These are phyloP conservation scores for Dolichallabes microphthalmus DNA, from an alignment of 2,113 vertebrate species.

Conservation along the genomic window DNA sequence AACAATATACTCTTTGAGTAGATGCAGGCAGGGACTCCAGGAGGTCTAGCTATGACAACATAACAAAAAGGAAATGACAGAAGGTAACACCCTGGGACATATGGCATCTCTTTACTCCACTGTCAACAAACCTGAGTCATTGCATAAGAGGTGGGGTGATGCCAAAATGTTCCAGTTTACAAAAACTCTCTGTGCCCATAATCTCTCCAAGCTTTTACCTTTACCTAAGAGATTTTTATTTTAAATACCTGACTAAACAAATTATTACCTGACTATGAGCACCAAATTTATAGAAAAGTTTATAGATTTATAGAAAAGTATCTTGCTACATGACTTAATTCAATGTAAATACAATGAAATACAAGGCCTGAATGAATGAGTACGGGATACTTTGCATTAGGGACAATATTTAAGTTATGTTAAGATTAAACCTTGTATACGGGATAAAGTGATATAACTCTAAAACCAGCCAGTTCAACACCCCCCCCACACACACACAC, in stretches of 20 bases:
- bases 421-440: constrained; percentile 3
- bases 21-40: neutral
- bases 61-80: neutral
- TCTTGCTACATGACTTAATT: neutral
- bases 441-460: too few relatives aligned
- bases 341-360: neutral
- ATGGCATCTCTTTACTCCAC: neutral
- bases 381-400: neutral
- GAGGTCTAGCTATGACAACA: neutral
- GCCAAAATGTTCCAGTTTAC: neutral
- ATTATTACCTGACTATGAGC: neutral
- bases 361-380: neutral
- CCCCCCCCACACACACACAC: too few relatives aligned
- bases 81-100: neutral
- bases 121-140: neutral
- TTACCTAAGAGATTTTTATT: neutral
- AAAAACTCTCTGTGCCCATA: neutral
- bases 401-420: constrained; percentile 7
- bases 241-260: neutral
- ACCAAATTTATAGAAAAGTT: too few relatives aligned
- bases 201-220: neutral
- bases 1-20: neutral
- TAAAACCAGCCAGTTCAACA: too few relatives aligned
- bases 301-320: too few relatives aligned
- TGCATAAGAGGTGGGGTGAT: neutral